Evolutionary conservation across 64 coral and sea anemone genomes (phyloP), one percentile per base, ranked within the genome.

Genomic region (Pocillopora damicornis): DNA sequence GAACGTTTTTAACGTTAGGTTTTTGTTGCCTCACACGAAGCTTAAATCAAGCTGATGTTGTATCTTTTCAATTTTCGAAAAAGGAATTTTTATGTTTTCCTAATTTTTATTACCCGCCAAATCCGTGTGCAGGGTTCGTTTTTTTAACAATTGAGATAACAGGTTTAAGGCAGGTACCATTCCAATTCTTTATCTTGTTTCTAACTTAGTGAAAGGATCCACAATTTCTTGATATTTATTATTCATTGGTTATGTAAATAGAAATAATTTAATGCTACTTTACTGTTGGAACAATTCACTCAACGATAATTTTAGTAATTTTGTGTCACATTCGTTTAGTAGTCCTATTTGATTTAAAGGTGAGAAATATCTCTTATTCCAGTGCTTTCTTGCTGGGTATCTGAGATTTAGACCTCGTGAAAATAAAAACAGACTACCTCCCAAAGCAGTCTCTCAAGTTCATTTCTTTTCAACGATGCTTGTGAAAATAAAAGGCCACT

Each of bases 231-330:
- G 14, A 20, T 5, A 38, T 83, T 83, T 66, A 83, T 67, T 51
- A 83, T 67, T 83, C 22, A 83, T 36, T 66, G 67, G 38, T 51
- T 62, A 83, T 62, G 80, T 67, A 62, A n/a, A n/a, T 71, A 38
- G 60, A 1, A 22, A 42, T 2, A 14, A 15, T 5, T 16, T 67
- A 18, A 18, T 4, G 2, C 64, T 67, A 67, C 64, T 22, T 67
- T 67, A 18, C 22, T 67, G 16, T 18, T 67, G 17, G 64, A 18
- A 66, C 63, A 66, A 66, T 22, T 66, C 20, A 16, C 22, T 51
- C 42, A 51, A 51, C 3, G 30, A 30, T 30, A 30, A 30, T 30
- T 30, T 30, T 30, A 30, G 0, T 51, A 51, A 51, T 7, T 51
- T 51, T 51, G 42, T 51, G 30, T 51, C 42, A 51, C 42, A 51